Percentiles rank a stretch among this genome's conserved stretches.
phyloP scores from a whole-genome alignment of 2,113 vertebrate species.

The Varanus komodoensis region DNA sequence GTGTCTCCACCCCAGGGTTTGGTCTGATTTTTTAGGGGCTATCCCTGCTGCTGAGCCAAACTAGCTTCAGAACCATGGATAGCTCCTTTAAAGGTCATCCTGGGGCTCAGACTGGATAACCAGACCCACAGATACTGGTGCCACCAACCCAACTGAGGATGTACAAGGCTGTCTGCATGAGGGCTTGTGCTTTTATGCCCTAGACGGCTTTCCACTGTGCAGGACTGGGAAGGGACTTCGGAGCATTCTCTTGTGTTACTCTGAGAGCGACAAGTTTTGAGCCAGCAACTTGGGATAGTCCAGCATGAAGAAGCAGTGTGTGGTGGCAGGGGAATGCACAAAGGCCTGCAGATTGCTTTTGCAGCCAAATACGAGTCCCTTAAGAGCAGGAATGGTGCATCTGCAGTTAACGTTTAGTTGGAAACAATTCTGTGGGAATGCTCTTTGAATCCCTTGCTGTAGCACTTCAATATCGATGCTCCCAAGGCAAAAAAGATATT shows the following conservation, averaged over 20 bases:
- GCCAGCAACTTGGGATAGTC: neutral
- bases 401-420: constrained; percentile 30
- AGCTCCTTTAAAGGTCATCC: too few relatives aligned
- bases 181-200: neutral
- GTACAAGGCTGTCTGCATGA: neutral
- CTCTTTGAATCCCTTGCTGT: constrained; percentile 39
- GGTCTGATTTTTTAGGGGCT: too few relatives aligned
- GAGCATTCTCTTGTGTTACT: neutral
- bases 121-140: too few relatives aligned
- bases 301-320: constrained; percentile 7
- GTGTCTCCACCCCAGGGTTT: too few relatives aligned
- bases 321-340: neutral
- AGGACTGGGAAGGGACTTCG: neutral
- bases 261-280: constrained; percentile 1
- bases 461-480: constrained; percentile 39
- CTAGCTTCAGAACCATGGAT: too few relatives aligned
- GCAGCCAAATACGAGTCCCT: constrained; percentile 17
- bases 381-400: constrained; percentile 42
- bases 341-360: constrained; percentile 29
- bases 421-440: constrained; percentile 17
- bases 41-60: too few relatives aligned
- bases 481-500: constrained; percentile 7
- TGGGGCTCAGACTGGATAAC: too few relatives aligned
- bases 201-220: neutral
- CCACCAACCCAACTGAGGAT: too few relatives aligned